phyloP scores from a whole-genome alignment of 2,888 invertebrate genomes.

The Myopa tessellatipennis region DNA sequence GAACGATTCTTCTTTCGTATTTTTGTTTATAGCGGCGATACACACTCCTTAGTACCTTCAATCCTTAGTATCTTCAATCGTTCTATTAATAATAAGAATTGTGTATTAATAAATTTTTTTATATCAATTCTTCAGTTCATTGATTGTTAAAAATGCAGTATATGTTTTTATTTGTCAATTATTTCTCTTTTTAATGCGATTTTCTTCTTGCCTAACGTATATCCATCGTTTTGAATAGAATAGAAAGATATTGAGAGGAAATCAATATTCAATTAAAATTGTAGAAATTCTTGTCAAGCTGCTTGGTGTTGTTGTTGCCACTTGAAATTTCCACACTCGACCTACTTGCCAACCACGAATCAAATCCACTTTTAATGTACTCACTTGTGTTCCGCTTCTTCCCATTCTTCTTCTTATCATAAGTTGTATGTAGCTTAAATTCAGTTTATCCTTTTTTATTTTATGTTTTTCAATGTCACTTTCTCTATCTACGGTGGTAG shows the following conservation, averaged over 20 bases:
- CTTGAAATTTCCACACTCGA: slow-evolving; percentile 30
- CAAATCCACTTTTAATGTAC: slow-evolving; percentile 11
- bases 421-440: background rate
- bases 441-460: background rate
- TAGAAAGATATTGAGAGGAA: background rate
- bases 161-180: background rate
- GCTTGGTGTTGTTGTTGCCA: background rate
- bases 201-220: background rate
- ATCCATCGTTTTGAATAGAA: background rate
- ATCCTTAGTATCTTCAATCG: too few species aligned
- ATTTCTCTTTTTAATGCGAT: background rate
- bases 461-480: background rate
- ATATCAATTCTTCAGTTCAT: too few species aligned
- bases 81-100: too few species aligned
- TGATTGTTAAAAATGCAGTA: too few species aligned
- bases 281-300: slow-evolving; percentile 7
- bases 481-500: slow-evolving; percentile 17
- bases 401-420: background rate
- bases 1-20: too few species aligned
- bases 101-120: too few species aligned
- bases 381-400: background rate
- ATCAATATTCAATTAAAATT: slow-evolving; percentile 25
- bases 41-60: too few species aligned
- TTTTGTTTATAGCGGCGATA: too few species aligned
- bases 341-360: background rate